Percentiles rank a stretch among this genome's conserved stretches.
Evolutionary conservation across 1,140 invertebrate species (phyloP).

Genomic region (Chrysopa pallens): DNA sequence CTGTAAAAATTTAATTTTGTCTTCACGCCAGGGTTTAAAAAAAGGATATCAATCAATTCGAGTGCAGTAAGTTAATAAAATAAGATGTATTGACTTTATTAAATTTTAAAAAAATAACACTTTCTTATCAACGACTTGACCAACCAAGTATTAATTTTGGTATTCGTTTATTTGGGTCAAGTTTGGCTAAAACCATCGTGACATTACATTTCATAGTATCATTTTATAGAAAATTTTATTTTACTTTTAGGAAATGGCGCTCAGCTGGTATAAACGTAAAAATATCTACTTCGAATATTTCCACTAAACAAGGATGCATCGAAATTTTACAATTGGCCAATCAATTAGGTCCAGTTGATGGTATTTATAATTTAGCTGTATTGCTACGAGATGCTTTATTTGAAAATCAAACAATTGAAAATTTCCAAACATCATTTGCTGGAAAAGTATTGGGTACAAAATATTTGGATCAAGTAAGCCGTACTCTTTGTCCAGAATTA

Average conservation of each 20-base stretch:
- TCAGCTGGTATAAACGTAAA: conserved; percentile 38
- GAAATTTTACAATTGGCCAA: conserved; percentile 39
- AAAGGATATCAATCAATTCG: conserved; percentile 29
- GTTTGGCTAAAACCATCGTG: too few relatives aligned
- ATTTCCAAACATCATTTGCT: conserved; percentile 30
- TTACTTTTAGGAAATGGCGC: conserved; percentile 29
- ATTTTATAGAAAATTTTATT: background rate
- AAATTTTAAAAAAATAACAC: too few relatives aligned
- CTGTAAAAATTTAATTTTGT: conserved; percentile 33
- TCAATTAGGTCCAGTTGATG: conserved; percentile 45
- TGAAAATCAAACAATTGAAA: conserved; percentile 38
- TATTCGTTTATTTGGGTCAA: too few relatives aligned
- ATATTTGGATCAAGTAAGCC: conserved; percentile 36
- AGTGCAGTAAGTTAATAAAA: too few relatives aligned
- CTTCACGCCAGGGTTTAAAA: conserved; percentile 34
- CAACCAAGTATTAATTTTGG: too few relatives aligned
- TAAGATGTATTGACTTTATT: too few relatives aligned
- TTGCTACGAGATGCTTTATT: conserved; percentile 41
- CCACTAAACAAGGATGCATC: conserved; percentile 36
- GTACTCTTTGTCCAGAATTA: conserved; percentile 32
- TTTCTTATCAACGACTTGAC: too few relatives aligned
- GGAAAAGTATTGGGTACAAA: conserved; percentile 42
- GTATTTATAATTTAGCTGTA: conserved; percentile 70
- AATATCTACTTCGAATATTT: conserved; percentile 44
- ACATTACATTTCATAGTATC: too few relatives aligned